Evolutionary conservation across 2,797 vertebrate genomes (phyloP).

Genomic region (Neosalanx taihuensis): DNA sequence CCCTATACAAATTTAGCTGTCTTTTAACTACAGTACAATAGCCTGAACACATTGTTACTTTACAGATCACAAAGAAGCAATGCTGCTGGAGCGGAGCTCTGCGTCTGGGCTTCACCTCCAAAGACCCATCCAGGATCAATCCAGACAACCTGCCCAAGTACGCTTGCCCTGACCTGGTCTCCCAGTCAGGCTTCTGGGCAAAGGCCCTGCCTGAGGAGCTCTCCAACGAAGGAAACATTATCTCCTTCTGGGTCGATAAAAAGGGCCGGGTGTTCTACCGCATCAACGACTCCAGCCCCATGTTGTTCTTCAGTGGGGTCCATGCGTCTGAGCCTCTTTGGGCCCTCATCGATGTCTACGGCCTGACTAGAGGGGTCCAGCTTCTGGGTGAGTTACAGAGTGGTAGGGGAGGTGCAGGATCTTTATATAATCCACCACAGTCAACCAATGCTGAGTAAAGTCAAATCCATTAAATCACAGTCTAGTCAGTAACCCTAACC

Average conservation of each 20-base stretch:
- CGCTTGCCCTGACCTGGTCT: conserved; percentile 95
- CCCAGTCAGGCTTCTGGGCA: conserved; percentile 96
- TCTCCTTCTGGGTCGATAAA: conserved; percentile 98
- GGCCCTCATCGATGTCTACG: conserved; percentile 96
- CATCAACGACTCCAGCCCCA: conserved; percentile 86
- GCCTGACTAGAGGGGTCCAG: conserved; percentile 91
- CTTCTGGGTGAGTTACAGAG: conserved; percentile 87
- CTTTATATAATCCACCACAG: not conserved
- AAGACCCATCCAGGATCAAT: conserved; percentile 93
- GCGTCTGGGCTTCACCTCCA: conserved; percentile 92
- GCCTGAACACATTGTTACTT: not conserved
- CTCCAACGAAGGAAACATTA: conserved; percentile 89
- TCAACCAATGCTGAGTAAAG: not conserved
- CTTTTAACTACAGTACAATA: conserved; percentile 8
- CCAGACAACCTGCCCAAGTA: conserved; percentile 95
- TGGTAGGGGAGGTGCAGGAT: not conserved
- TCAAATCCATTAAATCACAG: not conserved
- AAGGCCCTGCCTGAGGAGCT: conserved; percentile 96
- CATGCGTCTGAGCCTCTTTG: conserved; percentile 86
- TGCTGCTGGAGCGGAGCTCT: conserved; percentile 97
- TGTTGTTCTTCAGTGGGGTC: conserved; percentile 94
- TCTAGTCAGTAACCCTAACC: conserved; percentile 13
- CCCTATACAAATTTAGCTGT: not conserved
- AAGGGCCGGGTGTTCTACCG: conserved; percentile 95
- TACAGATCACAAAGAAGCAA: conserved; percentile 95